Conservation (phyloP, 2,113 vertebrate genomes). For the Aldabrachelys gigantea region DNA sequence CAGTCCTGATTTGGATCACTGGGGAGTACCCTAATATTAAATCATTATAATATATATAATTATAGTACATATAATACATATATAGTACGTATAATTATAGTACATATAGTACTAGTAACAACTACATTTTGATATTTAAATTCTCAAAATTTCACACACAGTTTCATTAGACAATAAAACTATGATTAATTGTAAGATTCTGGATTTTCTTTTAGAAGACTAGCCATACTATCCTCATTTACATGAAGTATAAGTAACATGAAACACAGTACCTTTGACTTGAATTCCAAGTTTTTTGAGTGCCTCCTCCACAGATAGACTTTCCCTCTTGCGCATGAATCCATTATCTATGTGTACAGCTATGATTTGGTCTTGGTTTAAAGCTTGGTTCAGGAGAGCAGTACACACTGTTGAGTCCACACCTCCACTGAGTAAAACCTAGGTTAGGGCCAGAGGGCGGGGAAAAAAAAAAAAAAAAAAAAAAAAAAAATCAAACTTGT, state of each 20-base stretch:
- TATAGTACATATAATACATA: not conserved
- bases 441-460: not conserved
- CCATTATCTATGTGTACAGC: conserved; percentile 99
- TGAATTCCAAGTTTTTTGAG: conserved; percentile 96
- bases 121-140: accelerated
- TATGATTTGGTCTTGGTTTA: conserved; percentile 94
- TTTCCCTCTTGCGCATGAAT: conserved; percentile 98
- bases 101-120: not conserved
- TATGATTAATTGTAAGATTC: not conserved
- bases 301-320: conserved; percentile 96
- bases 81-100: not conserved
- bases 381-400: conserved; percentile 94
- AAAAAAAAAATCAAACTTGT: not conserved
- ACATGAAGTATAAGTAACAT: accelerated
- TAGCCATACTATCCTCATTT: not conserved
- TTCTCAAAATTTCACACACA: not conserved
- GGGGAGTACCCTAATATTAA: not conserved
- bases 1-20: not conserved
- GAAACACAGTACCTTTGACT: conserved; percentile 86
- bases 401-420: conserved; percentile 99
- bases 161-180: accelerated
- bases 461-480: not conserved
- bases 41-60: not conserved
- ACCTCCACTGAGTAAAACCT: conserved; percentile 96
- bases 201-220: not conserved